Evolutionary conservation across 2,888 invertebrate genomes (phyloP).

Genomic region (Drosophila nigritarsus): DNA sequence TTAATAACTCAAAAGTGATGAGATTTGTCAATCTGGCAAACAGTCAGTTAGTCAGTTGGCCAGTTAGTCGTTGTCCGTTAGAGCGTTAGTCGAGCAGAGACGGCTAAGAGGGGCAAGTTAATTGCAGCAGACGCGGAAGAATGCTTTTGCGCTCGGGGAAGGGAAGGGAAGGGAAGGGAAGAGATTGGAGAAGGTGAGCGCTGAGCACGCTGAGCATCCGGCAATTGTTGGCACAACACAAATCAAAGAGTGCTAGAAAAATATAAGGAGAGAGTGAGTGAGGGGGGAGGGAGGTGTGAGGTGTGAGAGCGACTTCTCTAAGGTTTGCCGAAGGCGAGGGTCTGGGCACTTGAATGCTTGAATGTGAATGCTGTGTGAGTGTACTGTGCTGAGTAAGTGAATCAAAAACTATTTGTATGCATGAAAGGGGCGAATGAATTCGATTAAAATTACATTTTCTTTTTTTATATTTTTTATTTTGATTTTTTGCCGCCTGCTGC

Average conservation of each 20-base stretch:
- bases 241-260: slow-evolving; percentile 60
- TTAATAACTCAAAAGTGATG: slow-evolving; percentile 44
- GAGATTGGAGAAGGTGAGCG: not conserved
- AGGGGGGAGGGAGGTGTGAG: not conserved
- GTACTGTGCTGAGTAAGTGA: slow-evolving; percentile 18
- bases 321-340: slow-evolving; percentile 48
- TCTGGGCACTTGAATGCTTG: slow-evolving; percentile 38
- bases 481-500: slow-evolving; percentile 53
- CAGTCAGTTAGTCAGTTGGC: slow-evolving; percentile 8
- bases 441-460: slow-evolving; percentile 79
- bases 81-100: not conserved
- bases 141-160: slow-evolving; percentile 46
- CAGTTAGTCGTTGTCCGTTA: slow-evolving; percentile 7
- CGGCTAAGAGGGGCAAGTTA: slow-evolving; percentile 46
- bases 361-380: slow-evolving; percentile 34
- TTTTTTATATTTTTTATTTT: slow-evolving; percentile 26
- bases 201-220: slow-evolving; percentile 25
- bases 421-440: slow-evolving; percentile 72
- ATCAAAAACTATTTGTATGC: slow-evolving; percentile 65
- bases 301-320: slow-evolving; percentile 61
- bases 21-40: slow-evolving; percentile 31
- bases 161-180: not conserved
- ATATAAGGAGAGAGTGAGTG: not conserved
- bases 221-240: slow-evolving; percentile 81
- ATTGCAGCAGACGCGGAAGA: slow-evolving; percentile 68